A percentile compares a stretch with the other conserved stretches of the same genome.
Conservation (phyloP, 2,113 vertebrate species). For the Pteruthius melanotis region DNA sequence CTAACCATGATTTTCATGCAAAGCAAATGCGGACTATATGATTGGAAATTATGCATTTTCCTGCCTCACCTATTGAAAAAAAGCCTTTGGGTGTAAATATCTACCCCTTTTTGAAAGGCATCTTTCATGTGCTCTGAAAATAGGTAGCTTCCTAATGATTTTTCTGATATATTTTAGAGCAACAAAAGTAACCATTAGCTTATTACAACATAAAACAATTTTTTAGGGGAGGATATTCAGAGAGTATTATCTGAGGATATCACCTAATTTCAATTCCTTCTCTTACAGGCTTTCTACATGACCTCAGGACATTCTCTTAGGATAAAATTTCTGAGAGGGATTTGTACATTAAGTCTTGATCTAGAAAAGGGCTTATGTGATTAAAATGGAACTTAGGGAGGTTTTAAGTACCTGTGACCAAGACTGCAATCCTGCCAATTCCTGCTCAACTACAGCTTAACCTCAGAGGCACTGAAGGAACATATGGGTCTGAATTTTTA, state of each 20-base stretch:
- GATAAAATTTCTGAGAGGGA: conserved; percentile 42
- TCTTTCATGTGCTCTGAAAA: not conserved
- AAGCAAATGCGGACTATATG: not conserved
- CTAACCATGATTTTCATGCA: not conserved
- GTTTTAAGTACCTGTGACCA: conserved; percentile 44
- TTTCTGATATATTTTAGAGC: not conserved
- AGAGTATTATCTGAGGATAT: not conserved
- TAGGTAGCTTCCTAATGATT: not conserved
- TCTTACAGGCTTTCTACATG: not conserved
- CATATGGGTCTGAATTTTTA: not conserved
- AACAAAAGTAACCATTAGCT: not conserved
- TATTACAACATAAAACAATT: not conserved
- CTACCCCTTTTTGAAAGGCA: not conserved
- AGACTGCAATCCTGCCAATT: conserved; percentile 23
- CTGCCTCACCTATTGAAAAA: not conserved
- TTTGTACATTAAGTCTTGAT: conserved; percentile 45
- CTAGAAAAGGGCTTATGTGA: conserved; percentile 52
- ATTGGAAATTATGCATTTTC: not conserved
- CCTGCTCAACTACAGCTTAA: conserved; percentile 53
- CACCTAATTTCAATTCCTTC: not conserved
- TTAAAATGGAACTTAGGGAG: conserved; percentile 56
- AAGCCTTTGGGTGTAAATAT: not conserved
- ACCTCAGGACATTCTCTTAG: conserved; percentile 5
- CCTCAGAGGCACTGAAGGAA: conserved; percentile 11
- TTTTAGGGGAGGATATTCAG: not conserved